A percentile compares a stretch with the other conserved stretches of the same genome.
Conservation (phyloP, 2,888 invertebrate species). For the Monochamus alternatus region DNA sequence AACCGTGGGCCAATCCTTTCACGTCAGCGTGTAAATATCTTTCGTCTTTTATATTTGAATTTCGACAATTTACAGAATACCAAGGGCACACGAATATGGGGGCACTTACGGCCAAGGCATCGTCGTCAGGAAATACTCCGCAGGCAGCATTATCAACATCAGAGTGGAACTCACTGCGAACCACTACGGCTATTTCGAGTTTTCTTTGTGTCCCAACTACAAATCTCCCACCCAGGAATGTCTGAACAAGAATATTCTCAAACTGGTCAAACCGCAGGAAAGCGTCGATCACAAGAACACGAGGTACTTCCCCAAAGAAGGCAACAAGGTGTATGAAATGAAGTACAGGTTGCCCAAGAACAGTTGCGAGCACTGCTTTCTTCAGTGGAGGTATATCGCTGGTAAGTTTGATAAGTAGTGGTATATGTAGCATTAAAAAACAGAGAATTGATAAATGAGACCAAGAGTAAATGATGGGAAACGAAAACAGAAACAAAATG, state of each 20-base stretch:
- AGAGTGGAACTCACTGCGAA: slow-evolving; percentile 90
- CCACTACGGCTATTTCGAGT: slow-evolving; percentile 90
- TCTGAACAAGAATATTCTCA: slow-evolving; percentile 81
- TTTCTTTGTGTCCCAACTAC: slow-evolving; percentile 84
- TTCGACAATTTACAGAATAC: slow-evolving; percentile 67
- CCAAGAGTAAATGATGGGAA: not conserved
- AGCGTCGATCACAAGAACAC: slow-evolving; percentile 72
- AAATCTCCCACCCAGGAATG: slow-evolving; percentile 83
- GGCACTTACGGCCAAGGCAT: slow-evolving; percentile 88
- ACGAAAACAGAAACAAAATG: too few relatives aligned
- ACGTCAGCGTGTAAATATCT: too few relatives aligned
- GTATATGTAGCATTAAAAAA: not conserved
- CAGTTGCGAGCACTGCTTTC: slow-evolving; percentile 85
- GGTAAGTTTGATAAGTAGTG: slow-evolving; percentile 68
- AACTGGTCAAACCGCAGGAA: slow-evolving; percentile 70
- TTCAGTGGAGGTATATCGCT: slow-evolving; percentile 92
- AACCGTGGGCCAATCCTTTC: too few relatives aligned
- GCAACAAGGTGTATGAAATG: slow-evolving; percentile 86
- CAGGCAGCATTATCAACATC: slow-evolving; percentile 79
- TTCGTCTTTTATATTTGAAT: too few relatives aligned
- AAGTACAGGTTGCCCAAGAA: slow-evolving; percentile 73
- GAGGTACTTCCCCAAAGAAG: slow-evolving; percentile 83
- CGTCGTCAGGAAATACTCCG: slow-evolving; percentile 85
- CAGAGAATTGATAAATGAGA: not conserved
- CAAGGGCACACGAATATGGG: slow-evolving; percentile 87